Evolutionary conservation across 2,113 vertebrate species (phyloP).

Genomic region (Platichthys flesus): DNA sequence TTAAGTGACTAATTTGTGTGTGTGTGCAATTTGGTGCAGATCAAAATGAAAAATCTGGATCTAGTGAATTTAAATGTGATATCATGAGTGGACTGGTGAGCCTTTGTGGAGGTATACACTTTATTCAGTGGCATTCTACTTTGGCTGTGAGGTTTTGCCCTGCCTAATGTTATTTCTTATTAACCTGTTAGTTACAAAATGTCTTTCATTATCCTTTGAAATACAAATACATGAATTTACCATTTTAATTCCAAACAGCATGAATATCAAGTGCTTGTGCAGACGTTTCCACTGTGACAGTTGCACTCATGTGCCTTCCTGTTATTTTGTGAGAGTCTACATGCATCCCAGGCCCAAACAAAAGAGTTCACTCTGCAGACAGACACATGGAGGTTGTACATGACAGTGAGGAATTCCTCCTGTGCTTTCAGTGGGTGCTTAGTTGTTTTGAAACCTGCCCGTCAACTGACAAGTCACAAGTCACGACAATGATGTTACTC

Average conservation of each 20-base stretch:
- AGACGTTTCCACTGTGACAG: background rate
- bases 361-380: slow-evolving; percentile 5
- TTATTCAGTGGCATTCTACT: background rate
- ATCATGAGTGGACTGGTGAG: too few species aligned
- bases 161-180: background rate
- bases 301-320: background rate
- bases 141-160: background rate
- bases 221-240: background rate
- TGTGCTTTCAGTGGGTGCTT: background rate
- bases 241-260: background rate
- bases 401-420: slow-evolving; percentile 48
- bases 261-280: background rate
- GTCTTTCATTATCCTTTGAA: background rate
- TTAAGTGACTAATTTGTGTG: too few species aligned
- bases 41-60: too few species aligned
- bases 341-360: background rate
- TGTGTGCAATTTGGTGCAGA: too few species aligned
- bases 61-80: too few species aligned
- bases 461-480: slow-evolving; percentile 18
- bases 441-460: slow-evolving; percentile 44
- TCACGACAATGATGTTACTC: slow-evolving; percentile 30
- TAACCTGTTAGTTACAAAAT: background rate
- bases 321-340: slow-evolving; percentile 32
- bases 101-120: too few species aligned
- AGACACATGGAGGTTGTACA: slow-evolving; percentile 37